Evolutionary conservation across 1,140 invertebrate species (phyloP).

Genomic region (Manduca sexta): DNA sequence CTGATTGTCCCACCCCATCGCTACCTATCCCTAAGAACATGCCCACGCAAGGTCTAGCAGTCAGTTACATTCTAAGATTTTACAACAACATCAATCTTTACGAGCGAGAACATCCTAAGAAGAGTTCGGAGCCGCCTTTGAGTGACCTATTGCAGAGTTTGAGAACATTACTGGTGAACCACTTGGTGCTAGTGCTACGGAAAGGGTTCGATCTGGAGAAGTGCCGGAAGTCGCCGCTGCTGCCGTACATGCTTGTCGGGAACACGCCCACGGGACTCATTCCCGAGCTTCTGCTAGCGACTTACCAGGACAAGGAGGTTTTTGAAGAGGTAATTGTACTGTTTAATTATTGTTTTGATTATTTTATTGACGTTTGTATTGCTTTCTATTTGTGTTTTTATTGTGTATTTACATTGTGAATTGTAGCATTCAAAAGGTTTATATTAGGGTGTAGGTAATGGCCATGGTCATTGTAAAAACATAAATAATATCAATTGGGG

Average conservation of each 20-base stretch:
- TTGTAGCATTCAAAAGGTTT: too few species aligned
- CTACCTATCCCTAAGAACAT: slow-evolving; percentile 52
- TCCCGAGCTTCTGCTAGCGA: slow-evolving; percentile 57
- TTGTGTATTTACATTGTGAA: too few species aligned
- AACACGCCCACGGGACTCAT: slow-evolving; percentile 60
- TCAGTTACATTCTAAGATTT: slow-evolving; percentile 78
- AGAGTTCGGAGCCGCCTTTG: slow-evolving; percentile 73
- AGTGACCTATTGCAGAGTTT: slow-evolving; percentile 63
- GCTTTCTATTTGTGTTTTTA: too few species aligned
- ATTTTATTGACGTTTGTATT: too few species aligned
- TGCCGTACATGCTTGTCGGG: slow-evolving; percentile 58
- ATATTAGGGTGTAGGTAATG: too few species aligned
- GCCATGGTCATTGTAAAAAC: too few species aligned
- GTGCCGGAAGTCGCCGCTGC: slow-evolving; percentile 54
- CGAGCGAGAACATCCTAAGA: slow-evolving; percentile 83
- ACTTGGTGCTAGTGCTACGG: slow-evolving; percentile 62
- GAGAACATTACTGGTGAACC: slow-evolving; percentile 58
- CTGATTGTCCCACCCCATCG: slow-evolving; percentile 50
- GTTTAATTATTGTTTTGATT: too few species aligned
- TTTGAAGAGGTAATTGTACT: slow-evolving; percentile 65
- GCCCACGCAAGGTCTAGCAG: slow-evolving; percentile 61
- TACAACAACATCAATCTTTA: slow-evolving; percentile 80
- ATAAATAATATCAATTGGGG: too few species aligned
- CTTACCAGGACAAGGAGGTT: slow-evolving; percentile 53
- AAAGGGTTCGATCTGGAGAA: slow-evolving; percentile 50